Conservation (phyloP, 30 jellyfish, hydroid and myxozoan genomes). For the Nemopilema nomurai region DNA sequence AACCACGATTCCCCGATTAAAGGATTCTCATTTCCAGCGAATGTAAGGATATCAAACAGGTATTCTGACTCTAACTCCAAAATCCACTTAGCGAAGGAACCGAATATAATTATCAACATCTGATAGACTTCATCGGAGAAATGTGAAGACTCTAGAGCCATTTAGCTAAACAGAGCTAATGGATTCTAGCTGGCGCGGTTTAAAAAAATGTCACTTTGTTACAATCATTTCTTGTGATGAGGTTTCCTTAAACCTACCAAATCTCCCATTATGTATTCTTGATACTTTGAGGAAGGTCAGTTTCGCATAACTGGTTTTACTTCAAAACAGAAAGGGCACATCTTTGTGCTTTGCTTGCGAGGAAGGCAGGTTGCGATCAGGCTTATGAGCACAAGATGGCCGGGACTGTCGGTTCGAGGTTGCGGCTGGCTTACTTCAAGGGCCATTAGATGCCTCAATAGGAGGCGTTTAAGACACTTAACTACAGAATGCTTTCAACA, state of each 20-base stretch:
- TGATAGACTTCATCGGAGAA: not conserved
- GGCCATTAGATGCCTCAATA: constrained; percentile 67
- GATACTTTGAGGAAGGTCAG: not conserved
- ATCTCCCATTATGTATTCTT: not conserved
- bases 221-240: not conserved
- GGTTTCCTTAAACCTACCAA: not conserved
- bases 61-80: not conserved
- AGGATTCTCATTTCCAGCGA: not conserved
- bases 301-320: not conserved
- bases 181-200: not conserved
- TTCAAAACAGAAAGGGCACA: not conserved
- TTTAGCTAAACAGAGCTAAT: not conserved
- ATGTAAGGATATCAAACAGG: not conserved
- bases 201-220: not conserved
- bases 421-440: constrained; percentile 34
- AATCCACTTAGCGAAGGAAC: not conserved
- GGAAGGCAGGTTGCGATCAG: not conserved
- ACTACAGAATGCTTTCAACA: constrained; percentile 76
- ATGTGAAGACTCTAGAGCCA: not conserved
- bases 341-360: not conserved
- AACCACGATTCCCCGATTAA: not conserved
- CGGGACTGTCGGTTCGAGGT: constrained; percentile 36
- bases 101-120: not conserved
- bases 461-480: constrained; percentile 84
- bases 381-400: not conserved